Evolutionary conservation across 1,140 invertebrate species (phyloP).

Genomic region (Neuroterus valhalla): DNA sequence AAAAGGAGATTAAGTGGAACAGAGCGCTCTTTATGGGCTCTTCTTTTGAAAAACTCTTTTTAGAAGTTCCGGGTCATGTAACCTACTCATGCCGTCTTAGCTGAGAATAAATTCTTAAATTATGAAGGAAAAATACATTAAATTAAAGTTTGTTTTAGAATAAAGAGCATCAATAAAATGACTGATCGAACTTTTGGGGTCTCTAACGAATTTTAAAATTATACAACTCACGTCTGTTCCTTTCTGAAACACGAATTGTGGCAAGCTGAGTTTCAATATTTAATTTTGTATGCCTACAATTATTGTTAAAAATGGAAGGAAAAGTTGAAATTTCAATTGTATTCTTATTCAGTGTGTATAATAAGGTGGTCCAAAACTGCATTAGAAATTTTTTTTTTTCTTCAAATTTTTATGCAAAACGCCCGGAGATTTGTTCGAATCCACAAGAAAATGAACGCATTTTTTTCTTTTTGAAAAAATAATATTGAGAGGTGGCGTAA

Average conservation of each 20-base stretch:
- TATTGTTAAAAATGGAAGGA: too few species aligned
- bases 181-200: constrained; percentile 77
- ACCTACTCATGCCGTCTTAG: constrained; percentile 75
- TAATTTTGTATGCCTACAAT: too few species aligned
- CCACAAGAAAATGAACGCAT: too few species aligned
- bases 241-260: constrained; percentile 81
- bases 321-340: constrained; percentile 30
- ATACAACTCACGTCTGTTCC: constrained; percentile 82
- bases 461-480: too few species aligned
- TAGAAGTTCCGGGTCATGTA: constrained; percentile 77
- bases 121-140: constrained; percentile 28
- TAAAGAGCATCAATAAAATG: constrained; percentile 77
- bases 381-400: too few species aligned
- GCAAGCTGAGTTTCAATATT: constrained; percentile 75
- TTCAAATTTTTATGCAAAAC: too few species aligned
- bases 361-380: too few species aligned
- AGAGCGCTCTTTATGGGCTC: constrained; percentile 78
- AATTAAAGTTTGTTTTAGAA: constrained; percentile 45
- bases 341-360: constrained; percentile 70
- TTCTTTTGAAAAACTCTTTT: constrained; percentile 81
- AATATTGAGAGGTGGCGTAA: too few species aligned
- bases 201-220: constrained; percentile 82
- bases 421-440: too few species aligned
- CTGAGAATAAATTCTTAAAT: neutral
- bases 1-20: too few species aligned